Base-by-base conservation (phyloP, 1,140 invertebrate genomes). In the Aporrectodea caliginosa region DNA sequence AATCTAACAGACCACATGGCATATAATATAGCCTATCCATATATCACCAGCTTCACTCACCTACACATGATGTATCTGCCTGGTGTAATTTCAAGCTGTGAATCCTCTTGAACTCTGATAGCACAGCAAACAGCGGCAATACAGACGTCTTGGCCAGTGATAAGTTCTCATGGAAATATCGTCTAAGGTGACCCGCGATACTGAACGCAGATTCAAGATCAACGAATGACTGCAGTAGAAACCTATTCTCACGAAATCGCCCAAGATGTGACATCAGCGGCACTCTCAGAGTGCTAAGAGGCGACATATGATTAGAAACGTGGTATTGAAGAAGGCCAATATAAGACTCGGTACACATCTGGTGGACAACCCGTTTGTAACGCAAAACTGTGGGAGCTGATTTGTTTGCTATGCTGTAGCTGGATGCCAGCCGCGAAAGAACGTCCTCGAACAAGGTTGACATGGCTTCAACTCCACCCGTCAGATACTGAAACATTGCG, bases 401-500 rank as follows among this genome's bases (percentile, higher is more conserved):
- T 58, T 58, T 58, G 6, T 58, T 22, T 22, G 30, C 31, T 75
- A 35, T 16, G 30, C 16, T 74, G n/a, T n/a, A n/a, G 32, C n/a
- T 31, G n/a, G 32, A 35, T 31, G 71, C 16, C n/a, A 78, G 69
- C 29, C 6, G 16, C 31, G 30, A 22, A n/a, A 73, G 31, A 31
- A 75, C 34, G n/a, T 82, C 74, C 30, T 84, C 78, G 70, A 85
- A 83, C 6, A 84, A 75, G 30, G 79, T 29, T 1, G 83, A n/a
- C 30, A 84, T 83, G 58, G 82, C 74, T 69, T 84, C 81, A 70
- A 86, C n/a, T 69, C 83, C 83, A 68, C 76, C 79, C 72, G 82
- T 81, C 80, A 86, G 84, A 78, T 86, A 87, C 35, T 87, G 83
- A 82, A 87, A 88, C 35, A 86, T 79, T 1, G 85, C 82, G 82